phyloP scores from a whole-genome alignment of 2,797 vertebrate species.

The Caiman crocodilus region DNA sequence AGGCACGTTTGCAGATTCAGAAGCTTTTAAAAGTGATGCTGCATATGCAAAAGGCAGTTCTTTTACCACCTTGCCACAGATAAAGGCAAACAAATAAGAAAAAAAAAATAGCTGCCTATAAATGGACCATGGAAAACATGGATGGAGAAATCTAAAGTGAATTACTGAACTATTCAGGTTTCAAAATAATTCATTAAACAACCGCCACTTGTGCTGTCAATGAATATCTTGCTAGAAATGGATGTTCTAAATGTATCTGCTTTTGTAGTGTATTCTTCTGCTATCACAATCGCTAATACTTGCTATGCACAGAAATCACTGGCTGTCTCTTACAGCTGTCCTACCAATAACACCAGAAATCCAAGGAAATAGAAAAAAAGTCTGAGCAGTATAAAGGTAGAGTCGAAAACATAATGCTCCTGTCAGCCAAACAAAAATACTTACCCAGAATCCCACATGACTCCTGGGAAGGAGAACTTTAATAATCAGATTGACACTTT shows the following conservation, averaged over 20 bases:
- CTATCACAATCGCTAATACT: constrained; percentile 31
- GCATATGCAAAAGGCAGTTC: constrained; percentile 23
- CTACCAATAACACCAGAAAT: constrained; percentile 67
- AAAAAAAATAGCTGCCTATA: constrained; percentile 5
- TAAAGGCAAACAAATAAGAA: constrained; percentile 49
- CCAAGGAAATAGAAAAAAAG: constrained; percentile 62
- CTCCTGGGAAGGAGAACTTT: constrained; percentile 62
- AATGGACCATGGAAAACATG: constrained; percentile 38
- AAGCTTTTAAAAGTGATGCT: constrained; percentile 15
- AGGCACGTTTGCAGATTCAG: constrained; percentile 42
- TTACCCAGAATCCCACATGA: constrained; percentile 42
- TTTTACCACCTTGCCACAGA: constrained; percentile 32
- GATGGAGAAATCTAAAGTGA: constrained; percentile 14
- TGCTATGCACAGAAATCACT: constrained; percentile 61
- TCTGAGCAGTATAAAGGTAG: constrained; percentile 1
- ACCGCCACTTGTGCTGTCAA: constrained; percentile 58
- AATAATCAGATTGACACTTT: constrained; percentile 73
- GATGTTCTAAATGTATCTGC: constrained; percentile 64
- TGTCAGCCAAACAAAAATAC: constrained; percentile 50
- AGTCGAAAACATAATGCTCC: constrained; percentile 61
- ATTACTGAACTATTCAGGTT: constrained; percentile 27
- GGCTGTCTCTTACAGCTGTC: constrained; percentile 45
- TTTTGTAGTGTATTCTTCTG: constrained; percentile 47
- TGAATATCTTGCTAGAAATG: constrained; percentile 49
- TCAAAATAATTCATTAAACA: constrained; percentile 71